A percentile compares a stretch with the other conserved stretches of the same genome.
Conservation (phyloP, 1,140 invertebrate genomes). For the Drosophila takahashii region DNA sequence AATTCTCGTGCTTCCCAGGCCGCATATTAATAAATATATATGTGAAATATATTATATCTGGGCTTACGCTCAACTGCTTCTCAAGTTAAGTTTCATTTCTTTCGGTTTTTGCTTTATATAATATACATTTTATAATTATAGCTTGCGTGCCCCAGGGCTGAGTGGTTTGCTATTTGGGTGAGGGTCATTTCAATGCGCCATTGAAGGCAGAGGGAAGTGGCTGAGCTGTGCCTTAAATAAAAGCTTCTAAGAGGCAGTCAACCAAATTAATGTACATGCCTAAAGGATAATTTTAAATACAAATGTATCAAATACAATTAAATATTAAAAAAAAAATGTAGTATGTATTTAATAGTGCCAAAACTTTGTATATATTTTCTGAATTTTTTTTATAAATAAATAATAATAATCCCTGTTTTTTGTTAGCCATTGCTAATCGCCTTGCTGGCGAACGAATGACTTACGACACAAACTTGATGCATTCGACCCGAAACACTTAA, state of each 20-base stretch:
- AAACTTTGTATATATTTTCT: too few species aligned
- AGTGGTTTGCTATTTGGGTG: conserved; percentile 37
- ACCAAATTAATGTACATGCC: background rate
- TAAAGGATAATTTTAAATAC: background rate
- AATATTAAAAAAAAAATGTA: background rate
- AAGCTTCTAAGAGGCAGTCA: background rate
- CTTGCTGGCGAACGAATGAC: conserved; percentile 56
- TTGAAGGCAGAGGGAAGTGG: conserved; percentile 13
- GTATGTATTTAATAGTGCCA: too few species aligned
- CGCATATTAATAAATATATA: background rate
- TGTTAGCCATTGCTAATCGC: conserved; percentile 24
- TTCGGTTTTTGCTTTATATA: conserved; percentile 10
- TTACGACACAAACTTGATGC: conserved; percentile 73
- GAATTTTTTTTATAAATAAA: too few species aligned
- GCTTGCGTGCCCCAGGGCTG: conserved; percentile 44
- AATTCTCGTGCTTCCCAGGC: conserved; percentile 67
- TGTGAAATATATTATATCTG: background rate
- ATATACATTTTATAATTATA: conserved; percentile 37
- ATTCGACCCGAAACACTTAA: conserved; percentile 71
- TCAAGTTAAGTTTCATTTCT: conserved; percentile 26
- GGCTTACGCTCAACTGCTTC: conserved; percentile 18
- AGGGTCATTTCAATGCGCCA: conserved; percentile 36
- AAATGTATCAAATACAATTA: background rate
- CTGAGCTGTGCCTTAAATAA: background rate
- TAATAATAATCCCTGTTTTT: background rate